These are phyloP conservation scores for Heptranchias perlo DNA, from an alignment of 2,113 vertebrate species.

Conservation along the genomic window DNA sequence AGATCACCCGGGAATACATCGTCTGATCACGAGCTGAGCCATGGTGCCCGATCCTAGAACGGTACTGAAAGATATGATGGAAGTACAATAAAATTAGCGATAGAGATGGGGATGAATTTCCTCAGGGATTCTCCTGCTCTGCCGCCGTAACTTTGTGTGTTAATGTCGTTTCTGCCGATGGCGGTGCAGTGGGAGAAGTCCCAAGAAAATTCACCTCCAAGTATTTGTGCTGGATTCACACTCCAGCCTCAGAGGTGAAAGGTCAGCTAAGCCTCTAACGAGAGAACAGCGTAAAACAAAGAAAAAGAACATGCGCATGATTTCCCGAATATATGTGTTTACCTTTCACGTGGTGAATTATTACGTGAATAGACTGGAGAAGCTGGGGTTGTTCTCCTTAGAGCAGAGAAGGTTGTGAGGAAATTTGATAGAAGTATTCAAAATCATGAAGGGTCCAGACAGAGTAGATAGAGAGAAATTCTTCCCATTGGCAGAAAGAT, in stretches of 20 bases:
- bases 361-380: no score
- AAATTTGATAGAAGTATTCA: no score
- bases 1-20: neutral
- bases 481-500: no score
- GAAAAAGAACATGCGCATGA: neutral
- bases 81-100: neutral
- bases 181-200: neutral
- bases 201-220: neutral
- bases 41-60: neutral
- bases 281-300: neutral
- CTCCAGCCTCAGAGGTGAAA: neutral
- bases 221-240: neutral
- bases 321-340: neutral
- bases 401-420: no score
- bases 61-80: neutral
- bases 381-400: no score
- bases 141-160: neutral
- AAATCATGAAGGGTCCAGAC: no score
- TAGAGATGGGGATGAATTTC: neutral
- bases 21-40: neutral
- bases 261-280: neutral
- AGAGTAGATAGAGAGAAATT: no score
- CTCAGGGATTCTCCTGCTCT: neutral
- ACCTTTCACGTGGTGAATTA: no score
- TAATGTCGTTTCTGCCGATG: neutral